Base-by-base conservation (phyloP, 2,888 invertebrate genomes). In the Orthosia cruda region DNA sequence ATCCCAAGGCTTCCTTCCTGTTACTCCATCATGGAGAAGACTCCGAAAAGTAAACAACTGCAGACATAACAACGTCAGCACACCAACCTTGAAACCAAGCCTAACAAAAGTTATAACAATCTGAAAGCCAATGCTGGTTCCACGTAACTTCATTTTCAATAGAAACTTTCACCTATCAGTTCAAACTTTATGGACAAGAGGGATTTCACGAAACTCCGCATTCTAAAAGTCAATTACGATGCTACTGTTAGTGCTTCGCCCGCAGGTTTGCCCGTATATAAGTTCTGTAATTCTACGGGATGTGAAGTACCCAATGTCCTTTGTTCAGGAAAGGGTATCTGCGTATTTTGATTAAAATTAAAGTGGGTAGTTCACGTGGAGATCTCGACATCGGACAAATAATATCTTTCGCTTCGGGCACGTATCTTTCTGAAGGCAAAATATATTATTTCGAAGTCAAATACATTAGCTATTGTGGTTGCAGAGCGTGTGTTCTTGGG, bases 111-210 rank as follows among this genome's bases (percentile, higher is more conserved):
- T 66, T 71, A 26, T 63, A 71, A 77, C 58, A 55, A 47, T 47
- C 71, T 63, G 66, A 71, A 82, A 82, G 66, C 78, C 71, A 66
- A 71, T 50, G 32, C 66, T 71, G 65, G 45, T 54, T 63, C 13
- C 18, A 23, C 18, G 57, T 63, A 77, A 82, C 54, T 82, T 55
- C 45, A 58, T 32, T 71, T 82, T 58, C 78, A 82, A 82, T 63
- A 58, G 45, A 82, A 82, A 80, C 20, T 77, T 81, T 26, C 50
- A 82, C 77, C 20, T 77, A 77, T 26, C 50, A 20, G 26, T 62
- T 26, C 45, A 20, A 70, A 81, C 55, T 77, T 77, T 32, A 16
- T 16, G 68, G 58, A 73, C 65, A 49, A 62, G 57, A 58, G 49
- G 9, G n/a, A 66, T 65, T 83, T 73, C 45, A 54, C 23, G 55